A percentile compares a stretch with the other conserved stretches of the same genome.
Conservation (phyloP, 2,888 invertebrate species). For the Tipula confusa region DNA sequence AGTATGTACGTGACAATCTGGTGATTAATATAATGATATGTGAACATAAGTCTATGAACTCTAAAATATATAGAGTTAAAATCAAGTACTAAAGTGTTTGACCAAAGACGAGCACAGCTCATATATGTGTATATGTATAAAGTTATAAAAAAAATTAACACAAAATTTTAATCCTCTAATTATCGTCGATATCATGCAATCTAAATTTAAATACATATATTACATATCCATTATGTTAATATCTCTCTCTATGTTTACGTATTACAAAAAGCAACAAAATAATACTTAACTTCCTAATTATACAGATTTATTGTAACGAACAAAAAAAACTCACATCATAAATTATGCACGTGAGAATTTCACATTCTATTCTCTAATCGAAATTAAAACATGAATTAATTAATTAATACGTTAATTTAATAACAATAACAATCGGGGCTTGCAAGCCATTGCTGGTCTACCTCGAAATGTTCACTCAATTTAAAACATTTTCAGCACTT, state of each 20-base stretch:
- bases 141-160: background rate
- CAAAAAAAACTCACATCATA: background rate
- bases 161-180: background rate
- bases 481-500: background rate
- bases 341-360: background rate
- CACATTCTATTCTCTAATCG: background rate
- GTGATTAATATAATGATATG: too few relatives aligned
- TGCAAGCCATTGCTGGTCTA: too few relatives aligned
- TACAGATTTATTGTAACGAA: background rate
- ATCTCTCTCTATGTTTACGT: background rate
- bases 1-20: too few relatives aligned
- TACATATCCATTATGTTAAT: background rate
- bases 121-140: too few relatives aligned
- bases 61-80: too few relatives aligned
- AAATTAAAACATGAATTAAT: background rate
- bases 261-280: background rate
- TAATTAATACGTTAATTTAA: too few relatives aligned
- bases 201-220: background rate
- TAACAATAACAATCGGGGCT: too few relatives aligned
- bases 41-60: too few relatives aligned
- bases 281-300: background rate
- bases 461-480: too few relatives aligned
- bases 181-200: background rate
- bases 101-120: too few relatives aligned
- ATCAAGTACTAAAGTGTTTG: too few relatives aligned